Base-by-base conservation (phyloP, 2,888 invertebrate species). In the Lepetodrilus schrolli region DNA sequence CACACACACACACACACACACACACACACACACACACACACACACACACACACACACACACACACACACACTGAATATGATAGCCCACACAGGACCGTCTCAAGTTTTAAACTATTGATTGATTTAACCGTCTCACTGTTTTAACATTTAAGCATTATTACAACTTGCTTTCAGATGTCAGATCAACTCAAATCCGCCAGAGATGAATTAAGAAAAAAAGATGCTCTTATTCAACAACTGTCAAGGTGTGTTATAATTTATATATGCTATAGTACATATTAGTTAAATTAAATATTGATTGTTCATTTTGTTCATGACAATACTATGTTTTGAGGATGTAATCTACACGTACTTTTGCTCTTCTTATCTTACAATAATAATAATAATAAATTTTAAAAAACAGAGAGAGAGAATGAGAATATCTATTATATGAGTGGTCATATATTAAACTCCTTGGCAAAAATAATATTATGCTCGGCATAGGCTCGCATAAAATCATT, bases 181-280 rank as follows among this genome's bases (percentile, higher is more conserved):
- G 90, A 90, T 71, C 90, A 90, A 74, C 66, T 89, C 20, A 86
- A 80, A 74, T 50, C 82, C n/a, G 84, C 85, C 68, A 86, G 83
- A 80, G 89, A 88, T 48, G 90, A 90, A 75, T 72, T 90, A 23
- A 85, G 83, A 50, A 90, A 87, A 75, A 90, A 89, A 81, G 90
- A 90, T 80, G 76, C 83, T 17, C 80, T 90, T 13, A 89, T 90
- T 71, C 85, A 87, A 66, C 88, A 90, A 71, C 74, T 90, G 58
- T 83, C 87, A 38, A 87, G 86, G 87, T 88, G 79, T 43, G 30
- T 17, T 13, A 5, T 37, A 20, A 26, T 30, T 30, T 49, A 20
- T 38, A 20, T 13, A 34, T 30, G 36, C 37, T 17, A 34, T 17
- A 43, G 8, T 47, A 13, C 13, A 5, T 43, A n/a, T 43, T 10